These are phyloP conservation scores for Ctenoplectra terminalis DNA, from an alignment of 1,140 invertebrate genomes.

Conservation along the genomic window DNA sequence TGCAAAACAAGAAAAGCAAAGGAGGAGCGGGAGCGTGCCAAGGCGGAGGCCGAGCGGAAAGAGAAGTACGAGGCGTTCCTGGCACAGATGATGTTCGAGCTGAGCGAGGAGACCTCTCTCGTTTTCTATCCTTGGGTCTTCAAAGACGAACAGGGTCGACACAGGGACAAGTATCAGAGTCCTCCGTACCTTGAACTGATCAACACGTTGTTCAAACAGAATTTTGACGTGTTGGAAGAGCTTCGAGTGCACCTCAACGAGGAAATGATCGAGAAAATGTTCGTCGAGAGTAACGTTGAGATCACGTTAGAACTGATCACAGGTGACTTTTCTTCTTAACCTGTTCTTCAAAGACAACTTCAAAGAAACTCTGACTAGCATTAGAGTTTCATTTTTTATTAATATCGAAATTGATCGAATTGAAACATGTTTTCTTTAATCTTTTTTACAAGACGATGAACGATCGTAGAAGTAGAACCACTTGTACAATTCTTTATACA, in stretches of 20 bases:
- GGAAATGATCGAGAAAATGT: constrained; percentile 66
- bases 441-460: too few relatives aligned
- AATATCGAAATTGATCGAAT: too few relatives aligned
- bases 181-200: constrained; percentile 71
- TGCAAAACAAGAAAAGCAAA: constrained; percentile 57
- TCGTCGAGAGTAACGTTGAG: constrained; percentile 68
- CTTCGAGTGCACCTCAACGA: constrained; percentile 63
- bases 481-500: neutral
- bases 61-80: constrained; percentile 73
- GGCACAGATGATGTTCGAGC: constrained; percentile 72
- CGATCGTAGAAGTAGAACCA: too few relatives aligned
- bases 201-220: constrained; percentile 69
- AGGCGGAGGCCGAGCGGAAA: constrained; percentile 61
- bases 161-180: constrained; percentile 68
- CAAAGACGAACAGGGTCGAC: constrained; percentile 63
- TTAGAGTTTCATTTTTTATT: too few relatives aligned
- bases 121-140: constrained; percentile 77
- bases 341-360: too few relatives aligned
- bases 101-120: constrained; percentile 73
- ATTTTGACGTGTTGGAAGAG: constrained; percentile 75
- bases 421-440: too few relatives aligned
- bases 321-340: constrained; percentile 56
- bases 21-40: constrained; percentile 52
- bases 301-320: constrained; percentile 67
- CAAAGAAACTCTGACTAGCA: too few relatives aligned